Percentiles rank a stretch among this genome's conserved stretches.
Evolutionary conservation across 2,888 invertebrate genomes (phyloP).

Genomic region (Embidobia sp.): DNA sequence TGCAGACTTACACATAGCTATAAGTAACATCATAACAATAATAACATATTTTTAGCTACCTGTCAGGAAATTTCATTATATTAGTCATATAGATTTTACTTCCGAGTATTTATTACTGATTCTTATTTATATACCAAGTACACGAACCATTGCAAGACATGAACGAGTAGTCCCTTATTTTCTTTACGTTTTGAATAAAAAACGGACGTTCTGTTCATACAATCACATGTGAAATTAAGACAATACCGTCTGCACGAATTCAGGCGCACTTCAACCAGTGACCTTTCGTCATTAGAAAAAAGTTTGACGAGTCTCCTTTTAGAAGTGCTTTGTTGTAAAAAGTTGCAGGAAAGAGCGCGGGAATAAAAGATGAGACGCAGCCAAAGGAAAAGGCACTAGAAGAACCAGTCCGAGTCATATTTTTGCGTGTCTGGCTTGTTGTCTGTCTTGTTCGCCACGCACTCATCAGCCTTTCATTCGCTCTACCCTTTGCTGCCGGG

Average conservation of each 20-base stretch:
- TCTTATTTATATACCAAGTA: too few relatives aligned
- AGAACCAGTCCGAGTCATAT: constrained; percentile 48
- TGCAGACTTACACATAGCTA: too few relatives aligned
- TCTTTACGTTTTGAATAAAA: too few relatives aligned
- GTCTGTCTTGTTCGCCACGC: constrained; percentile 1
- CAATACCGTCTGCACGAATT: not conserved
- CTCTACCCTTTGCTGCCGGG: too few relatives aligned
- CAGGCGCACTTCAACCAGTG: constrained; percentile 3
- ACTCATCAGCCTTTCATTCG: not conserved
- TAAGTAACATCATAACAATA: too few relatives aligned
- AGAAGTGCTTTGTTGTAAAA: constrained; percentile 40
- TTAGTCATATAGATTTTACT: too few relatives aligned
- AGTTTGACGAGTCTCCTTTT: constrained; percentile 50
- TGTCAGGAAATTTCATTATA: too few relatives aligned
- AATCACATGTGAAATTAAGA: not conserved
- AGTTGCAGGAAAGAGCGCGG: constrained; percentile 5
- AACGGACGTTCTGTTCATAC: too few relatives aligned
- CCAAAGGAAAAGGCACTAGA: constrained; percentile 5
- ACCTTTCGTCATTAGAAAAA: constrained; percentile 48
- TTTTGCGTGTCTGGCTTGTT: constrained; percentile 43
- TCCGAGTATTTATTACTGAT: too few relatives aligned
- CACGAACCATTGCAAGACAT: too few relatives aligned
- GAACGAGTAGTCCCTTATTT: too few relatives aligned
- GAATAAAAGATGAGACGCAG: constrained; percentile 21
- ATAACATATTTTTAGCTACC: too few relatives aligned